Base-by-base conservation (phyloP, 30 jellyfish, hydroid and myxozoan genomes). In the Aurelia aurita region DNA sequence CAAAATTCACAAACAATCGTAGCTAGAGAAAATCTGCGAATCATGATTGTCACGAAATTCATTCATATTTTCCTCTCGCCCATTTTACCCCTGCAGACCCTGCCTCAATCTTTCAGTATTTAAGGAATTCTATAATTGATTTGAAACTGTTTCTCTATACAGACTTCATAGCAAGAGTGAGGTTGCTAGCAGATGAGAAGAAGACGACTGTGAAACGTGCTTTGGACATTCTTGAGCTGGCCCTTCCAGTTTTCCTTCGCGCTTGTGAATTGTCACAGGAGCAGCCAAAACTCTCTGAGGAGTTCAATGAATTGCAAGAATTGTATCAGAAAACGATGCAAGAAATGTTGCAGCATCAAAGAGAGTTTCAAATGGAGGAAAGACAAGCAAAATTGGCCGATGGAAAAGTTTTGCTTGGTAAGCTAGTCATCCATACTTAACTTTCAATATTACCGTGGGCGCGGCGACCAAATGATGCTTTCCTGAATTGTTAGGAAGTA, bases 161-260 rank as follows among this genome's bases (percentile, higher is more conserved):
- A 76, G 89, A 77, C 49, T 45, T 1, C 32, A 63, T 81, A 0
- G 21, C 73, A 58, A 81, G 58, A 28, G 85, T 69, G 57, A 81
- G 83, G 25, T 51, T 20, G 1, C 62, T 81, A 7, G 91, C 91
- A 10, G 32, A 4, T 45, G 78, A 81, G 35, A 81, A 59, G 74
- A 81, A 81, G 29, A 81, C 91, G 0, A 81, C 91, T 22, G 84
- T 81, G 46, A 81, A 81, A 32, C 49, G 91, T 25, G 91, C 91
- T 15, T 54, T 66, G 77, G 91, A 81, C 32, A 39, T 81, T 10
- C 91, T 81, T 14, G 91, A 81, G 35, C 58, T 81, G 27, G 27
- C 59, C 15, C 70, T 81, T 47, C 91, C 91, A 23, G 65, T 70
- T 5, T 81, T 81, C 43, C 28, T 81, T 14, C 57, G 58, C 45